Base-by-base conservation (phyloP, 2,113 vertebrate species). In the Thalassoma bifasciatum region DNA sequence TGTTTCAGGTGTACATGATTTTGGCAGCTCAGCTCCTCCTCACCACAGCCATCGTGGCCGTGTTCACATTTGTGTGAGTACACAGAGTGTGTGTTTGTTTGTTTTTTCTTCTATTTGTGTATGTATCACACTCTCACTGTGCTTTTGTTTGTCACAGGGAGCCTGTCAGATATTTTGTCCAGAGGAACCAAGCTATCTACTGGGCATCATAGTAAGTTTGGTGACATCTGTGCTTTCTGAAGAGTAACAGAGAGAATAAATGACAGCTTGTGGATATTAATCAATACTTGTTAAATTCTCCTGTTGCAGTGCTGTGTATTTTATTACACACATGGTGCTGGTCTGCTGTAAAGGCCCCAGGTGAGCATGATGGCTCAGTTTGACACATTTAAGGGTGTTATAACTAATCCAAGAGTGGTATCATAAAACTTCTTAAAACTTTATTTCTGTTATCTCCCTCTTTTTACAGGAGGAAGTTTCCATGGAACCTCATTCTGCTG, bases 401-500 rank as follows among this genome's bases (percentile, higher is more conserved):
- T 4, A 30, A 30, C 6, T 30, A 30, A 3, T 4, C 30, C 6
- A 6, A 30, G 30, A 30, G 30, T 30, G 3, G 30, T 30, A 23
- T 6, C n/a, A n/a, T n/a, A n/a, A n/a, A n/a, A n/a, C n/a, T n/a
- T n/a, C n/a, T n/a, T 10, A 47, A 37, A 8, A 13, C 36, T 50
- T 42, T 4, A 2, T 46, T 42, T 10, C 42, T 72, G 7, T 47
- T 8, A 65, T 62, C 11, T 7, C 16, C 21, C 34, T 61, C 3
- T 74, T 2, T 79, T 46, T 78, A 16, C 85, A 99, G 98, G 95
- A 96, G 97, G 90, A 96, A 95, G 54, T 96, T 94, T 79, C 97
- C 98, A 11, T 99, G 97, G 96, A 99, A 99, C 83, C 38, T 98
- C 60, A 96, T 99, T 76, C 92, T 99, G 86, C 92, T 99, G 74